Evolutionary conservation across 2,113 vertebrate genomes (phyloP).

Genomic region (Trichechus manatus): DNA sequence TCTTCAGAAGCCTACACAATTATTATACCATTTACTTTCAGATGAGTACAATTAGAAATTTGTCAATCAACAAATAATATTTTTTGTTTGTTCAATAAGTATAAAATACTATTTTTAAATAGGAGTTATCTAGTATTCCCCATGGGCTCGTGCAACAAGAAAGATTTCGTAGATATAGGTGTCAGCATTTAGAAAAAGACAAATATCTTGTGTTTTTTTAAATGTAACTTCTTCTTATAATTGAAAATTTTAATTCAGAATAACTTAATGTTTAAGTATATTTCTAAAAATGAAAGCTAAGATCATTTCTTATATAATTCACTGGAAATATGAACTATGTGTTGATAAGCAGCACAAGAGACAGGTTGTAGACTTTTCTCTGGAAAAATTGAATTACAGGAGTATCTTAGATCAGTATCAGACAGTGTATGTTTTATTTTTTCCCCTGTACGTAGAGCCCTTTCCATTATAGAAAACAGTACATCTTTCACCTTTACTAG

Average conservation of each 20-base stretch:
- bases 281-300: conserved; percentile 37
- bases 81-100: conserved; percentile 10
- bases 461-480: not conserved
- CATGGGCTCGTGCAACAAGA: not conserved
- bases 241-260: conserved; percentile 46
- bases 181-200: not conserved
- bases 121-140: not conserved
- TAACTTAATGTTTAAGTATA: not conserved
- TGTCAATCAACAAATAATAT: not conserved
- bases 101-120: conserved; percentile 28
- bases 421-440: not conserved
- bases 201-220: not conserved
- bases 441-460: not conserved
- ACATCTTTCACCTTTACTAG: not conserved
- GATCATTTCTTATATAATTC: not conserved
- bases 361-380: not conserved
- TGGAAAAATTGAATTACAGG: not conserved
- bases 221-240: conserved; percentile 19
- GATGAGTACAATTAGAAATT: conserved; percentile 26
- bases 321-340: conserved; percentile 26
- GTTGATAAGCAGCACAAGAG: not conserved
- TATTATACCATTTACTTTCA: not conserved
- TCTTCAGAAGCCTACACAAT: conserved; percentile 22
- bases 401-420: not conserved
- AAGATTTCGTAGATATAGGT: conserved; percentile 4